phyloP scores from a whole-genome alignment of 2,113 vertebrate species.

The Scalopus aquaticus region DNA sequence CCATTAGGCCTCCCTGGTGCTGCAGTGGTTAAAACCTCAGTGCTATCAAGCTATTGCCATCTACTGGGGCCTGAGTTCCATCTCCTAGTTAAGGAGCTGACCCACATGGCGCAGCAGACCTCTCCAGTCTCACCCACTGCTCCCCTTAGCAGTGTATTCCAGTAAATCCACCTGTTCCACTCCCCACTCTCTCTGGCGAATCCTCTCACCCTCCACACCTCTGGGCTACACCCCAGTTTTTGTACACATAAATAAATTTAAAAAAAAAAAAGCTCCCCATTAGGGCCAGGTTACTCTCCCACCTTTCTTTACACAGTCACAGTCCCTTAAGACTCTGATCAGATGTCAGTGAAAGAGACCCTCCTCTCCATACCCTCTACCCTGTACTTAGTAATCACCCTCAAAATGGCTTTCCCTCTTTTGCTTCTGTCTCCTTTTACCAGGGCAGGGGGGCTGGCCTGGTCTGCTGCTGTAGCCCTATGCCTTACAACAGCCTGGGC shows the following conservation, averaged over 20 bases:
- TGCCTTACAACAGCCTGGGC: background rate
- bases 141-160: too few species aligned
- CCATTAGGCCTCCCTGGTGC: background rate
- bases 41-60: too few species aligned
- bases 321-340: background rate
- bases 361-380: background rate
- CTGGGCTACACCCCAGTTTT: too few species aligned
- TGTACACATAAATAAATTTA: too few species aligned
- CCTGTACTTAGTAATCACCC: background rate
- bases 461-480: background rate
- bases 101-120: too few species aligned
- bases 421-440: background rate
- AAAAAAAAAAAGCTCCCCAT: background rate
- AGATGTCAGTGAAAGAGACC: background rate
- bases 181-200: too few species aligned
- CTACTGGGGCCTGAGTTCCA: too few species aligned
- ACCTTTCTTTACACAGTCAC: background rate
- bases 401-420: background rate
- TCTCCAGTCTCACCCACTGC: too few species aligned
- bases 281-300: background rate
- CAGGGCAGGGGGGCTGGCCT: background rate
- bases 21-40: too few species aligned
- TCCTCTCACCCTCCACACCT: too few species aligned
- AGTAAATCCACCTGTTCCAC: too few species aligned
- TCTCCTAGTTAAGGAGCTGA: too few species aligned